phyloP scores from a whole-genome alignment of 2,888 invertebrate species.

The Thera obeliscata region DNA sequence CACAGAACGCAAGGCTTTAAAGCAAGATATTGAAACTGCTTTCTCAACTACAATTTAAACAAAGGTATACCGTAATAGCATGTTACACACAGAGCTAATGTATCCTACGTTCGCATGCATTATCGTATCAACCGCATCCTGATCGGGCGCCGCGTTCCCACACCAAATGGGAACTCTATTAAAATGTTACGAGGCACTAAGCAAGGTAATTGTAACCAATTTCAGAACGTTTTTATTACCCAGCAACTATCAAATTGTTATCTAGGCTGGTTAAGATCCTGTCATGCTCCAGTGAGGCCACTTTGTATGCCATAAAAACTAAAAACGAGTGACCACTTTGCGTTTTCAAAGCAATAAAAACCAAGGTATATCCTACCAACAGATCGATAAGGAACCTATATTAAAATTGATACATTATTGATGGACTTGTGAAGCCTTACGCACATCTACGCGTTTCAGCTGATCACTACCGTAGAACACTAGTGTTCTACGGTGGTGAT shows the following conservation, averaged over 20 bases:
- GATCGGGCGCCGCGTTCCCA: conserved; percentile 58
- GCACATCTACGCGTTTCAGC: no score
- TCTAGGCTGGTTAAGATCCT: conserved; percentile 58
- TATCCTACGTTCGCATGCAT: conserved; percentile 19
- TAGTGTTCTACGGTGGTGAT: no score
- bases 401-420: not conserved
- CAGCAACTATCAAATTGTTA: conserved; percentile 77
- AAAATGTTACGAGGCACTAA: conserved; percentile 79
- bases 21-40: not conserved
- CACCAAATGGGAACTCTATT: conserved; percentile 72
- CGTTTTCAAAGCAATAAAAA: conserved; percentile 4
- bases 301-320: conserved; percentile 49
- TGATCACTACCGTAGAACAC: no score
- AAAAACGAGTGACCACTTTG: conserved; percentile 28
- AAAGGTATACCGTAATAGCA: conserved; percentile 15
- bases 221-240: conserved; percentile 78
- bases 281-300: conserved; percentile 55
- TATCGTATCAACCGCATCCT: conserved; percentile 22
- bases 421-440: not conserved
- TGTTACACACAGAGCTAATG: conserved; percentile 14
- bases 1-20: not conserved
- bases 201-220: conserved; percentile 79
- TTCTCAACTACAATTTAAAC: conserved; percentile 11
- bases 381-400: not conserved
- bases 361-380: not conserved